phyloP scores from a whole-genome alignment of 2,888 invertebrate species.

The Anarsia innoxiella region DNA sequence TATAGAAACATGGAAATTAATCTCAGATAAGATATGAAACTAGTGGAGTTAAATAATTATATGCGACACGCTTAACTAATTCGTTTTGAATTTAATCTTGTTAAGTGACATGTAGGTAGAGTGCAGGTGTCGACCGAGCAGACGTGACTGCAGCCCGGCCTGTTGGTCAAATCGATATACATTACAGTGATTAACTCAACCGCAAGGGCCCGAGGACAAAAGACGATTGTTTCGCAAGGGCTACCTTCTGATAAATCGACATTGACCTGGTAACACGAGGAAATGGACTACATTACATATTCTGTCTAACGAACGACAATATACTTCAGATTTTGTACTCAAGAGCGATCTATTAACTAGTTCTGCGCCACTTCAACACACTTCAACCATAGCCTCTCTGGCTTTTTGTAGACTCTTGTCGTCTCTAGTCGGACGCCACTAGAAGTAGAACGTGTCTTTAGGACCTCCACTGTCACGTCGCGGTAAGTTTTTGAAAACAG shows the following conservation, averaged over 20 bases:
- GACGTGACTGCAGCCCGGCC: slow-evolving; percentile 17
- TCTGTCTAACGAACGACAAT: too few species aligned
- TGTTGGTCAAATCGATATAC: slow-evolving; percentile 15
- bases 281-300: slow-evolving; percentile 41
- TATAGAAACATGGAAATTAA: too few species aligned
- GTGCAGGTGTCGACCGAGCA: slow-evolving; percentile 13
- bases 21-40: too few species aligned
- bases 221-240: slow-evolving; percentile 23
- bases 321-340: too few species aligned
- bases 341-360: slow-evolving; percentile 19
- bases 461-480: slow-evolving; percentile 11
- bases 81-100: slow-evolving; percentile 4
- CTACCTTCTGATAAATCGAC: slow-evolving; percentile 26
- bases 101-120: slow-evolving; percentile 6
- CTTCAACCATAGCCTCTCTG: slow-evolving; percentile 14
- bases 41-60: too few species aligned
- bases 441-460: slow-evolving; percentile 15
- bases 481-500: not conserved
- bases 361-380: slow-evolving; percentile 14
- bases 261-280: slow-evolving; percentile 34
- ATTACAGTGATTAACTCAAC: slow-evolving; percentile 16
- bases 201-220: slow-evolving; percentile 16
- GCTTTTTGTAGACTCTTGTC: slow-evolving; percentile 17
- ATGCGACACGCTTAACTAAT: too few species aligned
- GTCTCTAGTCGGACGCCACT: slow-evolving; percentile 11